phyloP scores from a whole-genome alignment of 1,140 invertebrate genomes.

The Habropoda laboriosa region DNA sequence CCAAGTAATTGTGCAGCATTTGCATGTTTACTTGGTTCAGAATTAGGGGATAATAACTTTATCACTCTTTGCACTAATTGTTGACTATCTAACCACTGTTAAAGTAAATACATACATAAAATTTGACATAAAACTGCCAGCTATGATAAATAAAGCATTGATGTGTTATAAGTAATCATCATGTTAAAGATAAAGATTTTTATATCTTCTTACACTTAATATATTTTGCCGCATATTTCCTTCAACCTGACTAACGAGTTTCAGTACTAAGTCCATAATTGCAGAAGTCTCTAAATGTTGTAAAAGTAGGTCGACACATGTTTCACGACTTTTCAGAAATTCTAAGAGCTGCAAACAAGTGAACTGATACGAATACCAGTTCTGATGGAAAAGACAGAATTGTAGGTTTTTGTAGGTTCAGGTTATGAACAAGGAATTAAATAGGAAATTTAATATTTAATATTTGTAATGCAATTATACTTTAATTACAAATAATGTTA shows the following conservation, averaged over 20 bases:
- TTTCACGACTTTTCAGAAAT: constrained; percentile 92
- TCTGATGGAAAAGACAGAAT: constrained; percentile 82
- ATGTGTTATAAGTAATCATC: neutral
- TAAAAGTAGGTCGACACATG: constrained; percentile 92
- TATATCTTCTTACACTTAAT: constrained; percentile 86
- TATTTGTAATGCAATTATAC: constrained; percentile 6
- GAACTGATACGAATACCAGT: constrained; percentile 95
- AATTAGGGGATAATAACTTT: constrained; percentile 88
- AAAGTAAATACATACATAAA: constrained; percentile 49
- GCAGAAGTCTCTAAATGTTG: constrained; percentile 96
- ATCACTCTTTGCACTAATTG: constrained; percentile 92
- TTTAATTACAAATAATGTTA: neutral
- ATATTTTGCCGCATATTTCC: constrained; percentile 90
- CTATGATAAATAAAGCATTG: neutral
- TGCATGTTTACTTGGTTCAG: constrained; percentile 88
- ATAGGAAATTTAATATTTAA: constrained; percentile 50
- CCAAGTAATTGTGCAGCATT: constrained; percentile 92
- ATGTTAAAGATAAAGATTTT: neutral
- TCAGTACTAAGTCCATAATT: constrained; percentile 96
- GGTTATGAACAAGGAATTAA: constrained; percentile 9
- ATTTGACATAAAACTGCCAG: neutral
- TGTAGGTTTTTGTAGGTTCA: constrained; percentile 41
- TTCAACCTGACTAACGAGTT: constrained; percentile 93
- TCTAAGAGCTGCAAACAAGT: constrained; percentile 95
- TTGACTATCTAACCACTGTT: constrained; percentile 94